Evolutionary conservation across 1,140 invertebrate species (phyloP), one percentile per base, ranked within the genome.

Genomic region (Drosophila sulfurigaster): DNA sequence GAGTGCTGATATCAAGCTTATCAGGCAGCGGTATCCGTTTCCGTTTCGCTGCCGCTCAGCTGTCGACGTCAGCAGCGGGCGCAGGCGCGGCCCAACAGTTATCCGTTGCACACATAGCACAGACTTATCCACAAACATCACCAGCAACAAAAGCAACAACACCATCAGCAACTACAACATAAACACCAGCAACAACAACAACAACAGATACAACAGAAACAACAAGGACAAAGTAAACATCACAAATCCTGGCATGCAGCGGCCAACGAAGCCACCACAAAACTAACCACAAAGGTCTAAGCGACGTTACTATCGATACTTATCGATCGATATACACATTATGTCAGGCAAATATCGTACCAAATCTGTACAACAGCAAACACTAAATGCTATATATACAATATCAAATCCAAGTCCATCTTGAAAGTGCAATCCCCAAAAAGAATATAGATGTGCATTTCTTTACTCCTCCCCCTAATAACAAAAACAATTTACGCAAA

Each of bases 1-100:
- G 93, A 92, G 75, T 93, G 91, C 87, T 93, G 91, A 92, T 92
- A 92, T 91, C 82, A 83, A 90, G 78, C 82, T 68, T 78, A 76
- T 76, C 72, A 70, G 48, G 66, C 83, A 56, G 76, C 72, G 63
- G 49, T 81, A 32, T 56, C 73, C 30, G 46, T 73, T 49, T 58
- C 72, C 57, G 48, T 81, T 30, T 58, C 73, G 35, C 49, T 73
- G 51, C 63, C 77, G 54, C 56, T 72, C 67, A 70, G 43, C 58
- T 79, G 81, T 60, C 81, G 68, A 10, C 73, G 48, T 5, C 79
- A 86, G 62, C 82, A 76, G 15, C 63, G 58, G 25, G 45, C 65
- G 38, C 73, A 65, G 56, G n/a, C 62, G 56, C 49, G 48, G n/a
- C 63, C 54, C 62, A 62, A 74, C 48, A 80, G 73, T 25, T 89